These are phyloP conservation scores for Caenorhabditis sinica DNA, from an alignment of 2,888 invertebrate genomes.

Conservation along the genomic window DNA sequence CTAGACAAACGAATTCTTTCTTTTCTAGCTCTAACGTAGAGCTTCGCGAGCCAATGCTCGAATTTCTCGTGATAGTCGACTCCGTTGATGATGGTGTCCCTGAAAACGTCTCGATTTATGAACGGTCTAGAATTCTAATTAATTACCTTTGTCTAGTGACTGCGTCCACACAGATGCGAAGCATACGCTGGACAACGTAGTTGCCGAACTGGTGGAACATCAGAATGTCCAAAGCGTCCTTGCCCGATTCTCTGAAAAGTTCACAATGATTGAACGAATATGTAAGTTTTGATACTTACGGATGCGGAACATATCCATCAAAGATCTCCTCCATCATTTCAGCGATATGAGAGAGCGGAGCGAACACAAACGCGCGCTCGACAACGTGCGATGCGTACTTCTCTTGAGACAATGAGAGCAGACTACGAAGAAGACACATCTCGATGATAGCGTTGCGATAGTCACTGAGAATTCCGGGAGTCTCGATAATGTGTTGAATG, in stretches of 20 bases:
- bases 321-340: slow-evolving; percentile 78
- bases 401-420: slow-evolving; percentile 78
- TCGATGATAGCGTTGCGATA: slow-evolving; percentile 75
- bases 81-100: slow-evolving; percentile 1
- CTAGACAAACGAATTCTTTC: slow-evolving; percentile 17
- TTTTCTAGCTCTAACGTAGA: slow-evolving; percentile 6
- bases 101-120: too few species aligned
- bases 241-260: too few species aligned
- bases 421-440: slow-evolving; percentile 71
- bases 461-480: slow-evolving; percentile 52
- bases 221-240: slow-evolving; percentile 76
- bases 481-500: slow-evolving; percentile 75
- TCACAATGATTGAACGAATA: too few species aligned
- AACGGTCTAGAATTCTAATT: too few species aligned
- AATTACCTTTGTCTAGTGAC: slow-evolving; percentile 1
- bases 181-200: slow-evolving; percentile 80
- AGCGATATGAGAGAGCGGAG: slow-evolving; percentile 57
- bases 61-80: slow-evolving; percentile 8
- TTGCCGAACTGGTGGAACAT: slow-evolving; percentile 81
- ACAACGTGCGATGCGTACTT: slow-evolving; percentile 81
- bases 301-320: slow-evolving; percentile 75
- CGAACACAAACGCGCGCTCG: slow-evolving; percentile 74
- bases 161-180: slow-evolving; percentile 64
- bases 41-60: slow-evolving; percentile 15
- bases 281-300: too few species aligned